phyloP scores from a whole-genome alignment of 1,140 invertebrate species.

The Octopus bimaculoides region DNA sequence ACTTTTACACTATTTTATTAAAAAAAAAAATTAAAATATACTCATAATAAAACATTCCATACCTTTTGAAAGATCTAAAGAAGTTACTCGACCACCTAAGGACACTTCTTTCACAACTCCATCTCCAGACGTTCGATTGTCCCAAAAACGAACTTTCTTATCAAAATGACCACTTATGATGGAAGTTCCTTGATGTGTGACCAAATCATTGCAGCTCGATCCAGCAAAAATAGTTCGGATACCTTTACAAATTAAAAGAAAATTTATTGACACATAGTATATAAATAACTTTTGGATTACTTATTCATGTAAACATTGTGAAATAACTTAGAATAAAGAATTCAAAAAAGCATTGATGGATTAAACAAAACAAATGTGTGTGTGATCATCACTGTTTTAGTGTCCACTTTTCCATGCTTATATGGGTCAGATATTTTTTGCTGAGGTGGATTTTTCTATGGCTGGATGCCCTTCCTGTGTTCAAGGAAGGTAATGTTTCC shows the following conservation, averaged over 20 bases:
- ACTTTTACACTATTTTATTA: no score
- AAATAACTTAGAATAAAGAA: no score
- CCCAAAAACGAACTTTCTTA: slow-evolving; percentile 95
- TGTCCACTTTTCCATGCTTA: no score
- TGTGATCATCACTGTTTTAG: no score
- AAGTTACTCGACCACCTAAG: slow-evolving; percentile 91
- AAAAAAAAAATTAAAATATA: background rate
- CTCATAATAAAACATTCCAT: slow-evolving; percentile 30
- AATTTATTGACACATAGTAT: background rate
- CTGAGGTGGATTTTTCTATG: no score
- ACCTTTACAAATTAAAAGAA: slow-evolving; percentile 61
- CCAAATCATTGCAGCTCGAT: slow-evolving; percentile 93
- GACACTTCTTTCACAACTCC: slow-evolving; percentile 73
- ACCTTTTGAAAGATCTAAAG: slow-evolving; percentile 89
- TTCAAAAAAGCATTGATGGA: no score
- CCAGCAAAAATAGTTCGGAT: slow-evolving; percentile 95
- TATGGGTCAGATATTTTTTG: no score
- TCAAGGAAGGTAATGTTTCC: no score
- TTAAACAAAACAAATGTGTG: no score
- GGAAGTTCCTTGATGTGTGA: slow-evolving; percentile 80
- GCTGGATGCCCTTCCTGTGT: no score
- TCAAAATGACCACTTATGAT: slow-evolving; percentile 98
- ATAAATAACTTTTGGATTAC: no score
- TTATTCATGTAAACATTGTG: no score
- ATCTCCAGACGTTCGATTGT: slow-evolving; percentile 67